Evolutionary conservation across 2,113 vertebrate genomes (phyloP).

Genomic region (Apodemus sylvaticus): DNA sequence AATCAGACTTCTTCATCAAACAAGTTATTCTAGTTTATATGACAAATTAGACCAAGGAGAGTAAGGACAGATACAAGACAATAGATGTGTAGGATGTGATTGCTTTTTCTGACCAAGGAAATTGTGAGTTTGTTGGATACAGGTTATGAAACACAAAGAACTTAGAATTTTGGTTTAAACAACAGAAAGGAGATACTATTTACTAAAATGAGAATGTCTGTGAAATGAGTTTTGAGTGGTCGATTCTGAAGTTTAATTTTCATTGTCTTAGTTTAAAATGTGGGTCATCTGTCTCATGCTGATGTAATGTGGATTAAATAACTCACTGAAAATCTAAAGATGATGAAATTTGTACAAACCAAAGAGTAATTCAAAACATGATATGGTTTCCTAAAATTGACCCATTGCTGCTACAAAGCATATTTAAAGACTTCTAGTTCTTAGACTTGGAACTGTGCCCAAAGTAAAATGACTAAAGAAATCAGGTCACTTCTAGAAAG

Average conservation of each 20-base stretch:
- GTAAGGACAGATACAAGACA: not conserved
- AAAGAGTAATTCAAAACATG: not conserved
- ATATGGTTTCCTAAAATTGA: not conserved
- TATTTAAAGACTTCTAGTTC: not conserved
- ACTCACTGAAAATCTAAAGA: not conserved
- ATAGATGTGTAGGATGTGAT: not conserved
- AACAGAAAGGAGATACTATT: not conserved
- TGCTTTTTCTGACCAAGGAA: not conserved
- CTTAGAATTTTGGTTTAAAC: not conserved
- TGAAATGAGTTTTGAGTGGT: not conserved
- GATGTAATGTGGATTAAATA: not conserved
- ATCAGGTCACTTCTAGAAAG: not conserved
- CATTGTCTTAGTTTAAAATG: not conserved
- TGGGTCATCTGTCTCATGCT: not conserved
- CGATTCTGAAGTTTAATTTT: not conserved
- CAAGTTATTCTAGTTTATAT: not conserved
- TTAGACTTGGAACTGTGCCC: not conserved
- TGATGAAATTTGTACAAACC: not conserved
- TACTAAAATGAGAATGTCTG: not conserved
- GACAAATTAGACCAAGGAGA: not conserved
- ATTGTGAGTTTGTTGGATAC: not conserved
- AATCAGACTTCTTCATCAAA: not conserved
- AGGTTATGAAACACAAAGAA: not conserved
- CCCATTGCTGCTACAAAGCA: not conserved
- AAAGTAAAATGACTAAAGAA: slow-evolving; percentile 15